phyloP scores from a whole-genome alignment of 2,113 vertebrate species.

The Catharus bicknelli region DNA sequence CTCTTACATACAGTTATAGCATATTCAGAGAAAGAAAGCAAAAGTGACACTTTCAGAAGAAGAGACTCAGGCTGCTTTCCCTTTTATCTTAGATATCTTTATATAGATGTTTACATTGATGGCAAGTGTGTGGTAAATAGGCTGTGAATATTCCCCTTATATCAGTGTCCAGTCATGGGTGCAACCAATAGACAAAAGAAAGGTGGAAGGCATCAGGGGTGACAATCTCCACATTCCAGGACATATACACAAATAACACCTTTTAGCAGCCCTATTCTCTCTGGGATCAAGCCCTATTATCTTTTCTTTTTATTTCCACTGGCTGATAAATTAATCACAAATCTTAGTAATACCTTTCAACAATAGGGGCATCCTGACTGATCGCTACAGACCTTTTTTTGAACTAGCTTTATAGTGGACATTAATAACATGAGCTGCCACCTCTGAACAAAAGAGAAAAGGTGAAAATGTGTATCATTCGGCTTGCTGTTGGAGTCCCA shows the following conservation, averaged over 20 bases:
- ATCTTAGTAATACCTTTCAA: neutral
- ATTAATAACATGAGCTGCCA: neutral
- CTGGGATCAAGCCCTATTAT: neutral
- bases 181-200: neutral
- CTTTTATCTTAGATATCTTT: neutral
- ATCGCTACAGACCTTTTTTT: neutral
- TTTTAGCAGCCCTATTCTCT: neutral
- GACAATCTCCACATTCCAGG: neutral
- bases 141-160: neutral
- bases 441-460: neutral
- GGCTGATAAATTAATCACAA: neutral
- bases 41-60: neutral
- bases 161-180: no score
- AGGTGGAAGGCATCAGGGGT: neutral
- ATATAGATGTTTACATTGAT: rapidly evolving
- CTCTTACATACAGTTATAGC: rapidly evolving
- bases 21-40: neutral
- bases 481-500: neutral
- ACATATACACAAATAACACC: rapidly evolving
- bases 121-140: neutral
- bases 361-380: neutral
- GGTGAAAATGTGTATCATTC: neutral
- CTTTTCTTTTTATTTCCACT: neutral
- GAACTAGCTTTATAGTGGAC: neutral
- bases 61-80: neutral